Evolutionary conservation across 2,888 invertebrate genomes (phyloP).

Genomic region (Frankliniella intonsa): DNA sequence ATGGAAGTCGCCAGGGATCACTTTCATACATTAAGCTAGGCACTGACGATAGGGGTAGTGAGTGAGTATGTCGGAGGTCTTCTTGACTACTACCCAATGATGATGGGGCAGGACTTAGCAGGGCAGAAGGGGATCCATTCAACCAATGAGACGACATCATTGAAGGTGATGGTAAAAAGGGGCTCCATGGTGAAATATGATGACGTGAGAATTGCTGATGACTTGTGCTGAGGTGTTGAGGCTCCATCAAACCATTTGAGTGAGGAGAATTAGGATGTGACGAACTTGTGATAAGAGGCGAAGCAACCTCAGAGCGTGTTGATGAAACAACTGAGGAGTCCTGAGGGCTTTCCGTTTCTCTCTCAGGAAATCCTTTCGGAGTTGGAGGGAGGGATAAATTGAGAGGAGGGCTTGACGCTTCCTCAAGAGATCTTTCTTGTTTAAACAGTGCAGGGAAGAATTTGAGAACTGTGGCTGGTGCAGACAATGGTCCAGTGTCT

Average conservation of each 20-base stretch:
- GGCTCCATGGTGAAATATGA: constrained; percentile 2
- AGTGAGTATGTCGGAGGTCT: constrained; percentile 39
- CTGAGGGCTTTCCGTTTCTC: neutral
- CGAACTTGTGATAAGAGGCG: constrained; percentile 28
- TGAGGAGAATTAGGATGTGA: constrained; percentile 26
- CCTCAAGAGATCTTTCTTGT: neutral
- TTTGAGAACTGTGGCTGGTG: neutral
- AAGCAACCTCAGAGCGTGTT: neutral
- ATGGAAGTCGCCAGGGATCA: constrained; percentile 38
- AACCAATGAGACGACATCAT: neutral
- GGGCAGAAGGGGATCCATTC: constrained; percentile 37
- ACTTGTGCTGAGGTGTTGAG: constrained; percentile 23
- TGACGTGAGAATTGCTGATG: neutral
- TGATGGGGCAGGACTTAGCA: constrained; percentile 42
- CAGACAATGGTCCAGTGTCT: neutral
- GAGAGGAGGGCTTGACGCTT: neutral
- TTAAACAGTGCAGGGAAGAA: neutral
- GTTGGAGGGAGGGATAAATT: constrained; percentile 5
- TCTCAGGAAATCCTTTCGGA: neutral
- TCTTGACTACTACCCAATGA: constrained; percentile 42
- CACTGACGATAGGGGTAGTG: constrained; percentile 29
- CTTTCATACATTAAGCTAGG: neutral
- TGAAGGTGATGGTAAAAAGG: neutral
- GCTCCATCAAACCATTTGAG: neutral
- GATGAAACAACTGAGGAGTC: neutral